Evolutionary conservation across 2,888 invertebrate species (phyloP).

Genomic region (Uropetala carovei): DNA sequence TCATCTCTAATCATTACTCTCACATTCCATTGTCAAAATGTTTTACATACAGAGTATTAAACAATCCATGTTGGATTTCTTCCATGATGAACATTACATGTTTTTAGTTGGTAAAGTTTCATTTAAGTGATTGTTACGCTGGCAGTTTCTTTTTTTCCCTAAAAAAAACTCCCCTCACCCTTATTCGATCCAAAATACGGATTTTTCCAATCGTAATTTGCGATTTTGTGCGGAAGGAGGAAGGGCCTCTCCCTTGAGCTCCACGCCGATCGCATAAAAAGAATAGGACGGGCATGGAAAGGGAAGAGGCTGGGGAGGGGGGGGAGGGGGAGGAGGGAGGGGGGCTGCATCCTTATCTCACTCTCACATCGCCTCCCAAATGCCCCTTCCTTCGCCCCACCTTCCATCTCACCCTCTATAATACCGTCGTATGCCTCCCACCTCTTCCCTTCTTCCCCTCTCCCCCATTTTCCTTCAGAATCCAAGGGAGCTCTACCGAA

Average conservation of each 20-base stretch:
- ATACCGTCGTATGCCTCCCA: not conserved
- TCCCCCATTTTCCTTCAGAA: not conserved
- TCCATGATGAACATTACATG: too few relatives aligned
- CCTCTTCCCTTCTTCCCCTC: not conserved
- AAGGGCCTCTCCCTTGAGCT: constrained; percentile 56
- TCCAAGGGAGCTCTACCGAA: constrained; percentile 22
- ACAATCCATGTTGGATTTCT: too few relatives aligned
- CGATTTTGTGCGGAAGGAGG: constrained; percentile 4
- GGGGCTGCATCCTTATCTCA: constrained; percentile 35
- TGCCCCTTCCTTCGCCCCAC: not conserved
- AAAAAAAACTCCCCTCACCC: not conserved
- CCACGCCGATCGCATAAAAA: constrained; percentile 52
- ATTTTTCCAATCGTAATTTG: not conserved
- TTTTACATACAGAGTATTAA: too few relatives aligned
- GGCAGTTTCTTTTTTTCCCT: too few relatives aligned
- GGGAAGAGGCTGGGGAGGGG: not conserved
- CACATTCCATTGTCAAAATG: too few relatives aligned
- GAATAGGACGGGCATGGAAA: not conserved
- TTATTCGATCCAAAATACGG: not conserved
- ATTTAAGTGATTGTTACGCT: too few relatives aligned
- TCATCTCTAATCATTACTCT: too few relatives aligned
- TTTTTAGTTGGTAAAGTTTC: too few relatives aligned
- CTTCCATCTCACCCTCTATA: not conserved
- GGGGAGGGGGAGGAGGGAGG: not conserved
- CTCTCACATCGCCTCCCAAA: constrained; percentile 42